A percentile compares a stretch with the other conserved stretches of the same genome.
Conservation (phyloP, 2,113 vertebrate genomes). For the Alouatta palliata region DNA sequence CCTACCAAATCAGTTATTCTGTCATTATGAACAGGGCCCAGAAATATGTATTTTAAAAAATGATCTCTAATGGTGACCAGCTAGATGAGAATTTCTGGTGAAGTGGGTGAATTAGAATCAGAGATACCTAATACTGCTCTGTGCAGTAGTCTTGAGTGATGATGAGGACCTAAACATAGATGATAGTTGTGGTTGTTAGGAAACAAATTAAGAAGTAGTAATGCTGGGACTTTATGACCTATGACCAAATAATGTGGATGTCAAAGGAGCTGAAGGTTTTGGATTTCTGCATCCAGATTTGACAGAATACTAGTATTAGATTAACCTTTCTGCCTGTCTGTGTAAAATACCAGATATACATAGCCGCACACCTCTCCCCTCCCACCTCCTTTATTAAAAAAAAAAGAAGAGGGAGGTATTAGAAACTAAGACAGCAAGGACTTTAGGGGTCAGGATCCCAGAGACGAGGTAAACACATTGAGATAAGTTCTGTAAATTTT, state of each 20-base stretch:
- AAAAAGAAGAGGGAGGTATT: background rate
- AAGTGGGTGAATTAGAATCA: background rate
- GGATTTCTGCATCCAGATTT: constrained; percentile 4
- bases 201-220: background rate
- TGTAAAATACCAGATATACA: background rate
- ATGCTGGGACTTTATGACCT: constrained; percentile 9
- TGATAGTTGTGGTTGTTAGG: background rate
- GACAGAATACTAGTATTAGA: background rate
- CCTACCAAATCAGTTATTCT: background rate
- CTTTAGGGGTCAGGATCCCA: background rate
- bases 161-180: background rate
- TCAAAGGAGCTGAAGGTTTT: constrained; percentile 3
- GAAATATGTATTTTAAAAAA: constrained; percentile 10
- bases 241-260: background rate
- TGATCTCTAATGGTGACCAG: background rate
- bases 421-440: background rate
- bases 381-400: background rate
- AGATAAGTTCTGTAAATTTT: background rate
- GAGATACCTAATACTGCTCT: constrained; percentile 13
- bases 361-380: background rate
- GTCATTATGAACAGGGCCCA: background rate
- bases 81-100: constrained; percentile 1
- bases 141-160: background rate
- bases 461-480: background rate
- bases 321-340: background rate